Base-by-base conservation (phyloP, 2,888 invertebrate species). In the Diachrysia chrysitis region DNA sequence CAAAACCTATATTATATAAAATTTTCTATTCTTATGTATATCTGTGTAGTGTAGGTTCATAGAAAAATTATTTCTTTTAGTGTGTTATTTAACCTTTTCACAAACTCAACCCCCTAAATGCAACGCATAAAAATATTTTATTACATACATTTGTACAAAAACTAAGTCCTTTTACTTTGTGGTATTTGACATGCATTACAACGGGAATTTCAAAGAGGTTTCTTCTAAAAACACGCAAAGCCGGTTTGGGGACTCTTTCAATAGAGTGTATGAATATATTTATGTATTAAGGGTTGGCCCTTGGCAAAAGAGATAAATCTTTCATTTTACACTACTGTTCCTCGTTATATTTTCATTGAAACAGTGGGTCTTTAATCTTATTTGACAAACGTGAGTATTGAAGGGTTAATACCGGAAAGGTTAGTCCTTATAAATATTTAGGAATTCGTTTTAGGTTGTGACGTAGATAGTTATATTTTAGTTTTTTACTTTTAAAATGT, bases 181-280 rank as follows among this genome's bases (percentile, higher is more conserved):
- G 76, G 82, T 80, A 84, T 86, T 76, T 76, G 78, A 76, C 80
- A 71, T 86, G 76, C 58, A 73, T 83, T 83, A 83, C 84, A 85
- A 74, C 76, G 73, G 56, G 86, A 87, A 90, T 89, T 87, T 86
- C 84, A 87, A 89, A 88, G 83, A 86, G 87, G 85, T 88, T 89
- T 86, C 86, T 87, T 90, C 89, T 87, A 86, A 90, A 91, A 92
- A 92, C 87, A 91, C 87, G 88, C 85, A 82, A 83, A 86, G 85
- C 83, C 81, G 85, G 87, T 86, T 90, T 82, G 83, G 87, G 81
- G 87, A 85, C 87, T 83, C 89, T 90, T 92, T 92, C 92, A 92
- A 90, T 92, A 83, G 87, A 88, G 84, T 85, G 85, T 88, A 89
- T 90, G 91, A 92, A 92, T 92, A 88, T 91, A 92, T 93, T 90